These are phyloP conservation scores for Blastobasis adustella DNA, from an alignment of 2,888 invertebrate genomes.

Conservation along the genomic window DNA sequence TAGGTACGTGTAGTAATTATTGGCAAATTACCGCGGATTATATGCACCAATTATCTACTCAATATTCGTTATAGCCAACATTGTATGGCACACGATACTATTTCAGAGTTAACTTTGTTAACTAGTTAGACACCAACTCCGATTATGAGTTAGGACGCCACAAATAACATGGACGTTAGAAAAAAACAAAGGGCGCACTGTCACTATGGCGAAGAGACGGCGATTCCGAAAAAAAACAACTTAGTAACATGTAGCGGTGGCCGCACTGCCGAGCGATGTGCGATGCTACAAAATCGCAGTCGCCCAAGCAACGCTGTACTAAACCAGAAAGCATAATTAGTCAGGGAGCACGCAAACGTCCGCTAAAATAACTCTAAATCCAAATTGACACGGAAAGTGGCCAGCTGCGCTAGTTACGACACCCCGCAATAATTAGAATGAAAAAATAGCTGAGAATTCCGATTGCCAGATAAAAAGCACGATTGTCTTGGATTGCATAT, in stretches of 20 bases:
- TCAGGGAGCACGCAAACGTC: not conserved
- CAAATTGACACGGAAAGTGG: constrained; percentile 58
- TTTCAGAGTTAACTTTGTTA: constrained; percentile 33
- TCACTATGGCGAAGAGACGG: too few species aligned
- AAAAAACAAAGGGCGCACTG: too few species aligned
- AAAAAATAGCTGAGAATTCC: constrained; percentile 70
- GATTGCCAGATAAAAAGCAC: constrained; percentile 63
- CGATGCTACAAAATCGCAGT: too few species aligned
- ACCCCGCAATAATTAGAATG: constrained; percentile 55
- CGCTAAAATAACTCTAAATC: not conserved
- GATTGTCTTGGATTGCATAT: constrained; percentile 72
- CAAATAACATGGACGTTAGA: constrained; percentile 4
- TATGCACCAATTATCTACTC: too few species aligned
- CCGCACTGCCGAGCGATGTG: too few species aligned
- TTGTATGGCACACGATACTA: constrained; percentile 4
- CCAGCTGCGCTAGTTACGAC: constrained; percentile 59
- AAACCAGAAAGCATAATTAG: constrained; percentile 8
- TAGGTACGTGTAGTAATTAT: too few species aligned
- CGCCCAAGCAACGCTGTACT: too few species aligned
- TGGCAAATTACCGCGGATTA: too few species aligned
- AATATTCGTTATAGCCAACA: not conserved
- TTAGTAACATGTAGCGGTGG: not conserved
- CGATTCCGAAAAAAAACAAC: not conserved
- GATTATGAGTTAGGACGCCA: not conserved
- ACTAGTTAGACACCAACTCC: constrained; percentile 17